phyloP scores from a whole-genome alignment of 1,140 invertebrate species.

The Schlechtendalia chinensis region DNA sequence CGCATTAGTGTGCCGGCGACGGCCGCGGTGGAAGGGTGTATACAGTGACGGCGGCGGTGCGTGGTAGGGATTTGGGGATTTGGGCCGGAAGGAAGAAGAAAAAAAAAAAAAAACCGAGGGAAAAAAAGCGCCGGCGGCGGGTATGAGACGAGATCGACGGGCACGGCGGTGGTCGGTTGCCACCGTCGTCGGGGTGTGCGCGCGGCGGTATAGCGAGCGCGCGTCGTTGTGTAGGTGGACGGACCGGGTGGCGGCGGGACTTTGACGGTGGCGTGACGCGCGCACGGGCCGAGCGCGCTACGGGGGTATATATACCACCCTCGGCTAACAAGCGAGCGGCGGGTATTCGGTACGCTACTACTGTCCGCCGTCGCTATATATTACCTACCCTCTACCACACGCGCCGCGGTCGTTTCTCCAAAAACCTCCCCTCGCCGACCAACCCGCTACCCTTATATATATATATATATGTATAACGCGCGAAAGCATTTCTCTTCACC shows the following conservation, averaged over 20 bases:
- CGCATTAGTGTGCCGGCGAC: constrained; percentile 24
- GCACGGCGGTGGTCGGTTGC: background rate
- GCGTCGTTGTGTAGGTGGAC: background rate
- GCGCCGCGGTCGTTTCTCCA: constrained; percentile 36
- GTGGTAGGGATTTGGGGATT: constrained; percentile 36
- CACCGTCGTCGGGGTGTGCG: background rate
- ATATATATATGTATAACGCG: background rate
- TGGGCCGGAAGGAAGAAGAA: constrained; percentile 42
- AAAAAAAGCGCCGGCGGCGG: constrained; percentile 17
- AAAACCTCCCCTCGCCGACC: constrained; percentile 23
- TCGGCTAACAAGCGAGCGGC: constrained; percentile 4
- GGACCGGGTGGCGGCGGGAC: background rate
- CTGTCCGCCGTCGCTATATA: background rate
- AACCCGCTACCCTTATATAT: background rate
- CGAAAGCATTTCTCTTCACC: constrained; percentile 31
- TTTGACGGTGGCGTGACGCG: constrained; percentile 39
- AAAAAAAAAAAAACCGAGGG: constrained; percentile 25
- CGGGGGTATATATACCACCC: background rate
- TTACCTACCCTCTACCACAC: constrained; percentile 35
- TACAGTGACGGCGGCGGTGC: constrained; percentile 4
- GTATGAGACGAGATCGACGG: background rate
- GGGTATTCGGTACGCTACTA: constrained; percentile 26
- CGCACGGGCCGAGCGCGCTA: constrained; percentile 22
- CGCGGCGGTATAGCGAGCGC: constrained; percentile 1
- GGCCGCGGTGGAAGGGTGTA: constrained; percentile 11